Evolutionary conservation across 2,113 vertebrate species (phyloP).

Genomic region (Raphicerus campestris): DNA sequence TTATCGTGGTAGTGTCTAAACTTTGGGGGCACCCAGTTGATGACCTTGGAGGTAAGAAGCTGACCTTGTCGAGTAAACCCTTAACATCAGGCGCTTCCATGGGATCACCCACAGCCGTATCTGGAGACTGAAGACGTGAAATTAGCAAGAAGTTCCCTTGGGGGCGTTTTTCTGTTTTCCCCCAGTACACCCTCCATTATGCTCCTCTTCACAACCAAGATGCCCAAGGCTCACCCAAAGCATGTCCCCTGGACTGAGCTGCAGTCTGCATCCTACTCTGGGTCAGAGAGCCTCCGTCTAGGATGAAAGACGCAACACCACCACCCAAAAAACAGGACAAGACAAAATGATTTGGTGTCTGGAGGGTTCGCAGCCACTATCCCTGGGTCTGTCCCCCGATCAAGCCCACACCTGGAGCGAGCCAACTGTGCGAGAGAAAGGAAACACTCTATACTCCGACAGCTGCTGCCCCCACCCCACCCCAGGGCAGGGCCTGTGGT

Average conservation of each 20-base stretch:
- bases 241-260: fast-evolving
- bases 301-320: not conserved
- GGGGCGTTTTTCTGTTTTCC: not conserved
- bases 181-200: fast-evolving
- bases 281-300: too few relatives aligned
- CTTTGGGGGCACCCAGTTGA: too few relatives aligned
- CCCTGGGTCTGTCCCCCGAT: fast-evolving
- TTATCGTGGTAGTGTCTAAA: not conserved
- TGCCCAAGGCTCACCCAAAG: fast-evolving
- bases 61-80: not conserved
- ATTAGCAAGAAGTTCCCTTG: too few relatives aligned
- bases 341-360: not conserved
- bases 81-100: fast-evolving
- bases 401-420: not conserved
- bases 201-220: not conserved
- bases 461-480: fast-evolving
- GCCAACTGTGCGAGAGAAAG: fast-evolving
- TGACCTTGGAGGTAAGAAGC: too few relatives aligned
- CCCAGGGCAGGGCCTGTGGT: fast-evolving
- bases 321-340: not conserved
- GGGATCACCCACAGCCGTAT: fast-evolving
- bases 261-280: not conserved
- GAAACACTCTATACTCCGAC: not conserved
- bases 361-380: not conserved
- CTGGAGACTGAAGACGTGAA: not conserved